Base-by-base conservation (phyloP, 2,797 vertebrate genomes). In the Betta splendens region DNA sequence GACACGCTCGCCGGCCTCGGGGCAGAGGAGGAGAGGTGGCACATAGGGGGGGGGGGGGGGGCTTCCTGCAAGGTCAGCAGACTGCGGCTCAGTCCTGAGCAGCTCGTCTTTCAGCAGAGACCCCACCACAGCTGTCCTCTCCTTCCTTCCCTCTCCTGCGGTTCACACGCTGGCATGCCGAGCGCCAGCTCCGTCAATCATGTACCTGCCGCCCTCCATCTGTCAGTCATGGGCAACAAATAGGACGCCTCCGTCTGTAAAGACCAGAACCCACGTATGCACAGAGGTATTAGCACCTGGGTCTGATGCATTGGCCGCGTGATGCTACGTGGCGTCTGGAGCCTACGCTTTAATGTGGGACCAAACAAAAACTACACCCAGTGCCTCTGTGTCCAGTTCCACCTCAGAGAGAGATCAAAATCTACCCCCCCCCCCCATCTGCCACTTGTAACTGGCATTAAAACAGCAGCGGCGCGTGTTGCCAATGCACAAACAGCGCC, bases 61-160 rank as follows among this genome's bases (percentile, higher is more conserved):
- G 43, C 45, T 86, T 85, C 44, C 64, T 78, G 79, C 80, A 65
- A 9, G 26, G 67, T 87, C 87, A 86, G 87, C 87, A 84, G 72
- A 83, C 60, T 70, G 57, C 53, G 56, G 56, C 63, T 31, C 68
- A 80, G 72, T 85, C 67, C 66, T 85, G 59, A 66, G 57, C 21
- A 11, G 80, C 69, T 87, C 74, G 87, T 85, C 79, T 87, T 84
- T 74, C 79, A 80, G 54, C 61, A 67, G 64, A 60, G 82, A 89
- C 77, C 86, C 53, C 76, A 80, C 43, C 53, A 71, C 42, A 46
- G 51, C n/a, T n/a, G n/a, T n/a, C n/a, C n/a, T n/a, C n/a, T n/a
- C n/a, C n/a, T n/a, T n/a, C n/a, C n/a, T n/a, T n/a, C n/a, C n/a
- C n/a, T n/a, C n/a, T n/a, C n/a, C n/a, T n/a, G n/a, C n/a, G n/a